A percentile compares a stretch with the other conserved stretches of the same genome.
These are phyloP conservation scores for Nannoperca obscura DNA, from an alignment of 2,797 vertebrate species.

Conservation along the genomic window DNA sequence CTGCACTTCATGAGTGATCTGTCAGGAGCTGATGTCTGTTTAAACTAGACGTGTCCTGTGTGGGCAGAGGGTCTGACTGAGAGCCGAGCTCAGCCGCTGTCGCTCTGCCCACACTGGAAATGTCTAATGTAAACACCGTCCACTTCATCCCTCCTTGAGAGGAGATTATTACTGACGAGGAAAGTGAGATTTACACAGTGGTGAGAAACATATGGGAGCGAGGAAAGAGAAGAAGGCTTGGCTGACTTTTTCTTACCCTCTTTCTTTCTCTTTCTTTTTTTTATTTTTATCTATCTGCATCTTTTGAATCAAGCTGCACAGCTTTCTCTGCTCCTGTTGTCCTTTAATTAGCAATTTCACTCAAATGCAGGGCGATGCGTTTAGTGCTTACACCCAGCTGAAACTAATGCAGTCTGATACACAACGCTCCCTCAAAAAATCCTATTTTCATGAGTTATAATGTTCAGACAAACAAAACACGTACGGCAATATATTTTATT, in stretches of 20 bases:
- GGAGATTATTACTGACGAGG: conserved; percentile 62
- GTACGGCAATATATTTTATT: no score
- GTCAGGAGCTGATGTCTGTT: conserved; percentile 63
- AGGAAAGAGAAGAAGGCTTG: neutral
- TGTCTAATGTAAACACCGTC: conserved; percentile 72
- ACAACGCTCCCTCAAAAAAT: neutral
- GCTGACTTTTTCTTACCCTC: neutral
- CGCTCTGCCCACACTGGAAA: conserved; percentile 73
- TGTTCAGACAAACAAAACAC: neutral
- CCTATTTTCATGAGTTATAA: neutral
- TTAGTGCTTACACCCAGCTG: neutral
- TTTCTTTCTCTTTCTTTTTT: neutral
- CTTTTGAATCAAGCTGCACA: neutral
- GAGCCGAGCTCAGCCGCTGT: conserved; percentile 56
- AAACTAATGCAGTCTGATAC: neutral
- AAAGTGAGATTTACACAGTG: conserved; percentile 56
- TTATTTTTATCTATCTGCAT: neutral
- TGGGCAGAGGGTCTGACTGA: conserved; percentile 65
- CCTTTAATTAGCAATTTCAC: neutral
- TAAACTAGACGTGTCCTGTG: conserved; percentile 66
- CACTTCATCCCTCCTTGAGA: conserved; percentile 63
- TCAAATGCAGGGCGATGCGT: neutral
- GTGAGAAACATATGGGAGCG: conserved; percentile 47
- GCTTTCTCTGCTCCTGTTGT: conserved; percentile 1
- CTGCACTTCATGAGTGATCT: conserved; percentile 58